Base-by-base conservation (phyloP, 2,888 invertebrate genomes). In the Mechanitis mazaeus region DNA sequence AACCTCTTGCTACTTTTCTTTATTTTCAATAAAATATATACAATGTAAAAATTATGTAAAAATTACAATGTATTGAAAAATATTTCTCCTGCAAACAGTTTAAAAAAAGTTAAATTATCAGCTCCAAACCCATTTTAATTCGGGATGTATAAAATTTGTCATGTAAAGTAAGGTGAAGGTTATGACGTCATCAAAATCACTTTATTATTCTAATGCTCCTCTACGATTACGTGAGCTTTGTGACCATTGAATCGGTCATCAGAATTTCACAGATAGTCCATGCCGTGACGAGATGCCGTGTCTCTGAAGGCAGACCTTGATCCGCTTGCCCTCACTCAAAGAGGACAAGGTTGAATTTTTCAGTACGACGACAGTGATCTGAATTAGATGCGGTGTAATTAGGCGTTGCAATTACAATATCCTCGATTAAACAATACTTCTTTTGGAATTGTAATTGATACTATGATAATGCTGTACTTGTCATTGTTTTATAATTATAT, bases 291-390 rank as follows among this genome's bases (percentile, higher is more conserved):
- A 72, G 75, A 72, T 72, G 66, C 71, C 67, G 71, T 72, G 66
- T 45, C 33, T 12, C 54, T 45, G 55, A 31, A 47, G 55, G 61
- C 73, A 69, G 65, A 69, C 85, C 86, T 86, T 85, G 86, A 80
- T 84, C 80, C 67, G 75, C 74, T 81, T 76, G 78, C 76, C 78
- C 77, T 75, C 76, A 74, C 75, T 79, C 75, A 84, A 85, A 80
- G 78, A 79, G 82, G 67, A 78, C 87, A 79, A 86, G 87, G 87
- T 68, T 75, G 71, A 65, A 78, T 75, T 83, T 84, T 85, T 85
- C 81, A 85, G 84, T 77, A 72, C 79, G 72, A 75, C 74, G 76
- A 80, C 77, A 68, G 69, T 71, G 73, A 80, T 81, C 78, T 73
- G 76, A 79, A 78, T 81, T 76, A 76, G 75, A 80, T 73, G 71